Conservation (phyloP, 2,888 invertebrate species). For the Lasioglossum pauxillum region DNA sequence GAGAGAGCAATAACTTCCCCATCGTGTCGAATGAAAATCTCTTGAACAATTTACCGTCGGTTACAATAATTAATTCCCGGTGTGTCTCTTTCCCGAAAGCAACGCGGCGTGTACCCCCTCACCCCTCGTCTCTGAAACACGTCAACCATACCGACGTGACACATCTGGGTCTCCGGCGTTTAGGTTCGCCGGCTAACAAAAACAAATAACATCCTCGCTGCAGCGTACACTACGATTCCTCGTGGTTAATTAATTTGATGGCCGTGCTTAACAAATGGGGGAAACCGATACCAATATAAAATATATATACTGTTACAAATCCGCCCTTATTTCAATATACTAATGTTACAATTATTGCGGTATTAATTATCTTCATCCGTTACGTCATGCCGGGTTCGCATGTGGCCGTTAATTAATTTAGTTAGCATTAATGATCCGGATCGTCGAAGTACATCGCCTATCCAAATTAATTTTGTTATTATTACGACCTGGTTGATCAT, state of each 20-base stretch:
- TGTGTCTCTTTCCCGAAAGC: not conserved
- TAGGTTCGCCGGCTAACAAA: not conserved
- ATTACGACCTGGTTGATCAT: not conserved
- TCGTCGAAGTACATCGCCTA: not conserved
- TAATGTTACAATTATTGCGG: not conserved
- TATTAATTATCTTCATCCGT: constrained; percentile 11
- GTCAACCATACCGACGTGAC: not conserved
- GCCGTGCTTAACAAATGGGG: not conserved
- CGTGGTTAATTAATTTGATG: not conserved
- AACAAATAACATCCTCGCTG: not conserved
- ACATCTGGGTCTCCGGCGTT: not conserved
- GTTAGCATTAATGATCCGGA: constrained; percentile 7
- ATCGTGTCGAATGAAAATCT: constrained; percentile 1
- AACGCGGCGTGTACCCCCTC: not conserved
- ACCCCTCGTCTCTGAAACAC: not conserved
- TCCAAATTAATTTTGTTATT: constrained; percentile 3
- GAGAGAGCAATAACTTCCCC: not conserved
- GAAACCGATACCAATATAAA: not conserved
- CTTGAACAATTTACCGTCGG: not conserved
- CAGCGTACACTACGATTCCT: not conserved
- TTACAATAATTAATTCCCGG: not conserved
- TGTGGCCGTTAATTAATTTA: not conserved
- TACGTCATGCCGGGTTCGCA: not conserved
- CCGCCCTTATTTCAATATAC: not conserved
- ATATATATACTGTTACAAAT: not conserved